Percentiles rank a stretch among this genome's conserved stretches.
Conservation (phyloP, 2,113 vertebrate species). For the Periophthalmus modestus region DNA sequence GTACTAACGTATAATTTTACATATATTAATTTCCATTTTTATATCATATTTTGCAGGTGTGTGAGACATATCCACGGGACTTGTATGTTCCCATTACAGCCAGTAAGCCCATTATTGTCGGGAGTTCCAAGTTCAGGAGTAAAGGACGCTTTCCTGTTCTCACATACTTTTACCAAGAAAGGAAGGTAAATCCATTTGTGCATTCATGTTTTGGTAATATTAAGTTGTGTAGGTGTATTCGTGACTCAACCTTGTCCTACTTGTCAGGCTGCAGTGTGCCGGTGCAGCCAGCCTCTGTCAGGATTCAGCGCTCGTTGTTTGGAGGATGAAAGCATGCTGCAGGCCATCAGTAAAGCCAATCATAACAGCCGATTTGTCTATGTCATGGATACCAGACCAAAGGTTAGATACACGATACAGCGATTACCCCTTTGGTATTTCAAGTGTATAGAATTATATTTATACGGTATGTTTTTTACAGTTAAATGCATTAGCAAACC, state of each 20-base stretch:
- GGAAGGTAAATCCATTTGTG: slow-evolving; percentile 80
- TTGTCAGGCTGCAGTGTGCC: slow-evolving; percentile 90
- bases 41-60: slow-evolving; percentile 79
- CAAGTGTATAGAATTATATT: not conserved
- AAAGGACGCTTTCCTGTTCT: slow-evolving; percentile 97
- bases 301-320: slow-evolving; percentile 97
- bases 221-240: not conserved
- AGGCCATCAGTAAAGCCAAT: slow-evolving; percentile 95
- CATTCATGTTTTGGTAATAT: not conserved
- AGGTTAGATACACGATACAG: slow-evolving; percentile 72
- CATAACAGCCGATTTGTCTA: slow-evolving; percentile 91
- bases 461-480: slow-evolving; percentile 44
- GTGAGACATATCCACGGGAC: slow-evolving; percentile 95
- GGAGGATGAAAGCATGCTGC: slow-evolving; percentile 95
- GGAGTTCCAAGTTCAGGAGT: slow-evolving; percentile 98
- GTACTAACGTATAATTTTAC: not conserved
- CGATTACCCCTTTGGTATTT: not conserved
- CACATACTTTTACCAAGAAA: slow-evolving; percentile 93
- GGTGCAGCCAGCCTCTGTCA: slow-evolving; percentile 96
- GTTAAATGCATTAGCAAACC: slow-evolving; percentile 96
- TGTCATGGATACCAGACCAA: slow-evolving; percentile 95
- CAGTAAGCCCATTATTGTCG: slow-evolving; percentile 95
- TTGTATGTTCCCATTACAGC: slow-evolving; percentile 91
- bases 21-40: slow-evolving; percentile 2
- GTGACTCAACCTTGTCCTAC: not conserved